Base-by-base conservation (phyloP, 2,113 vertebrate species). In the Microcebus tavaratra region DNA sequence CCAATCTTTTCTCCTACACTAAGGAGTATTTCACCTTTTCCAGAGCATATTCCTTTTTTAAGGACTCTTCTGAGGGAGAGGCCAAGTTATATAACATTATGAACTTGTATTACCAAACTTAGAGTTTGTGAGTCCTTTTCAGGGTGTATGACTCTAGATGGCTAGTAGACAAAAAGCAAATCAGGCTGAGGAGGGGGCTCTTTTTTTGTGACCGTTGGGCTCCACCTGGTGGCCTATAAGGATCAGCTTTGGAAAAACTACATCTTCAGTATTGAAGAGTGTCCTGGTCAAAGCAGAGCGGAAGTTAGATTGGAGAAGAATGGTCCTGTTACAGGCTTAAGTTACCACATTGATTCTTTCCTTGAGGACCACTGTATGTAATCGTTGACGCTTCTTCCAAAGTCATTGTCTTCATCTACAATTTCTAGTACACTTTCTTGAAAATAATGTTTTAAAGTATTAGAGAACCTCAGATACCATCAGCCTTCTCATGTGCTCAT, bases 141-240 rank as follows among this genome's bases (percentile, higher is more conserved):
- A 17, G 4, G 34, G 15, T 11, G 0, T 20, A 14, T 53, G 50
- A 29, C 63, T 75, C 25, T 89, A 25, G 6, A 59, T 50, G 67
- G 27, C 27, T 94, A 23, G 15, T 31, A 1, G 93, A 75, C 34
- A 15, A 81, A 29, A 57, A 61, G 88, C 86, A 17, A 72, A 59
- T 84, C 61, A 34, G 83, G 97, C 85, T 98, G 97, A 98, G 98
- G 97, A 94, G 92, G 97, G 96, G 98, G 97, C 93, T 97, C 95
- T 6, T 72, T 5, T 98, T 98, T 96, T 92, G 83, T 98, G 97
- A 97, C 95, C 95, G 34, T 50, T 98, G 98, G 97, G 98, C 98
- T 98, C 98, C 98, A 98, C 98, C 99, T 99, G 98, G 96, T 98
- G 98, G 98, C 98, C 67, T 98, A 5, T 42, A 36, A 10, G 5